phyloP scores from a whole-genome alignment of 2,113 vertebrate species.

The Crotalus helleri region DNA sequence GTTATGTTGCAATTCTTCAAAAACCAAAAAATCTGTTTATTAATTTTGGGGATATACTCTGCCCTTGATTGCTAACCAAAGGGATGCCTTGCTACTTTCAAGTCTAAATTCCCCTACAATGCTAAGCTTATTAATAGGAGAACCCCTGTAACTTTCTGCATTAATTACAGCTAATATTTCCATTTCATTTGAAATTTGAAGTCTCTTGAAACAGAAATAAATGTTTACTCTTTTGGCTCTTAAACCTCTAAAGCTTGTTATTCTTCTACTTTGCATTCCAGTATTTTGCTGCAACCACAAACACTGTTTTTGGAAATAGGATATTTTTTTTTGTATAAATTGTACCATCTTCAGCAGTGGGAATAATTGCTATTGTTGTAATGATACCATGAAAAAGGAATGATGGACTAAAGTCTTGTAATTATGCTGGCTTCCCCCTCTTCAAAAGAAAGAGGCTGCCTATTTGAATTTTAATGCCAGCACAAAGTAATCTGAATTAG shows the following conservation, averaged over 20 bases:
- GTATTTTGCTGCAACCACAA: neutral
- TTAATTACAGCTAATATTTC: neutral
- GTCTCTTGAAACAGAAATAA: neutral
- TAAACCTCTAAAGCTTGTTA: neutral
- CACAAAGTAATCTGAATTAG: slow-evolving; percentile 9
- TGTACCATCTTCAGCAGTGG: slow-evolving; percentile 19
- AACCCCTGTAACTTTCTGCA: neutral
- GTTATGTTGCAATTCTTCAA: neutral
- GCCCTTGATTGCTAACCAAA: neutral
- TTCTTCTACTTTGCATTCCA: neutral
- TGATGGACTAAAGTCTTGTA: neutral
- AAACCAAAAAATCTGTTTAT: neutral
- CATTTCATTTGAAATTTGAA: neutral
- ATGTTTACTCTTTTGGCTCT: neutral
- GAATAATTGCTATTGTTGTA: slow-evolving; percentile 28
- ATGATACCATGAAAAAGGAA: slow-evolving; percentile 2
- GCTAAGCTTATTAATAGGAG: neutral
- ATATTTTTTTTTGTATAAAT: neutral
- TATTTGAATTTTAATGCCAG: slow-evolving; percentile 34
- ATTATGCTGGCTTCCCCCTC: neutral
- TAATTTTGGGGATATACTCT: neutral
- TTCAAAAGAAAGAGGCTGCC: neutral
- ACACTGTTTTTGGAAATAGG: slow-evolving; percentile 30
- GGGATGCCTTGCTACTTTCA: neutral
- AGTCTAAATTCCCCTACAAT: neutral